These are phyloP conservation scores for Serilophus lunatus DNA, from an alignment of 2,113 vertebrate genomes.

Conservation along the genomic window DNA sequence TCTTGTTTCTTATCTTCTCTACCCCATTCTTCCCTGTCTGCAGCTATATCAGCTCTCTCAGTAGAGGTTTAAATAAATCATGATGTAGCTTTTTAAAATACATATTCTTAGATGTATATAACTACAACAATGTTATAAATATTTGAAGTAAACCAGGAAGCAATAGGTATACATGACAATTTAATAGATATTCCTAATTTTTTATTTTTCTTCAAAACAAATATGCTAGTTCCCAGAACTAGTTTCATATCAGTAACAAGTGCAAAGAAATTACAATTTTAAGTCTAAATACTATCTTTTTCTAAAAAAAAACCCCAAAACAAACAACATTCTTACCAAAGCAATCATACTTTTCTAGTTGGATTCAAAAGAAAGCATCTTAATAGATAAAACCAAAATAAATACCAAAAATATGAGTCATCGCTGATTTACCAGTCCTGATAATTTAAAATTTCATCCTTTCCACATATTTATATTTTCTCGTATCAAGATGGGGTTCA, in stretches of 20 bases:
- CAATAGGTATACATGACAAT: not conserved
- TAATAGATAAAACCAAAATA: not conserved
- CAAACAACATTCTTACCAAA: not conserved
- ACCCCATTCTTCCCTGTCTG: not conserved
- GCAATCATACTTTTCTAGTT: not conserved
- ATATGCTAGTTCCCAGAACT: not conserved
- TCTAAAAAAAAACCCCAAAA: not conserved
- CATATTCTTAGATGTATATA: not conserved
- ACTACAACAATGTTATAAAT: not conserved
- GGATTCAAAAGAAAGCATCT: not conserved
- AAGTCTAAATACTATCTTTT: not conserved
- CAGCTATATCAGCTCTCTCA: not conserved
- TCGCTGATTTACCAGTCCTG: not conserved
- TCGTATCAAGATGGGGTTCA: not conserved
- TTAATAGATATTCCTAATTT: not conserved
- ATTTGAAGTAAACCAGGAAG: not conserved
- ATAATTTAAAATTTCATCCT: not conserved
- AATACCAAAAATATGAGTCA: not conserved
- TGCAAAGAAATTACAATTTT: not conserved
- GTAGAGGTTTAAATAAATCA: not conserved
- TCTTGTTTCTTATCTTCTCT: not conserved
- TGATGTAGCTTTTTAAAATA: not conserved
- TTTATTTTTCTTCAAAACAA: not conserved
- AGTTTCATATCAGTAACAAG: not conserved
- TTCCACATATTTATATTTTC: not conserved